These are phyloP conservation scores for Diogma glabrata DNA, from an alignment of 2,888 invertebrate genomes.

Conservation along the genomic window DNA sequence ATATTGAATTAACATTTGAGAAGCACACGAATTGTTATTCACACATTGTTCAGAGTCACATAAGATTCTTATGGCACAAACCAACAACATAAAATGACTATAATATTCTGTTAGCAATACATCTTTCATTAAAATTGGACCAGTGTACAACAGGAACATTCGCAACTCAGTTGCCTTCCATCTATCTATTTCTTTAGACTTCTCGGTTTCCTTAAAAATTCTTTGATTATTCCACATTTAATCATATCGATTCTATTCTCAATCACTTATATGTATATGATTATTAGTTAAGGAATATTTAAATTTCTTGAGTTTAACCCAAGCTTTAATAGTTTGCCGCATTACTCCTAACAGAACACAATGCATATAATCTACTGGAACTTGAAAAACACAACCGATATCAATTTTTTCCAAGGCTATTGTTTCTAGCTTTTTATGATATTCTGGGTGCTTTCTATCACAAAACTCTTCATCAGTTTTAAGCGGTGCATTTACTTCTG, in stretches of 20 bases:
- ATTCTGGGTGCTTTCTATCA: neutral
- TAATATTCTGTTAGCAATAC: neutral
- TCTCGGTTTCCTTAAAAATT: neutral
- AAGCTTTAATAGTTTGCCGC: neutral
- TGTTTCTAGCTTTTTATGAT: neutral
- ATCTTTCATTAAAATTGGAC: neutral
- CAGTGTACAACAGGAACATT: no score
- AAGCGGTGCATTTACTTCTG: neutral
- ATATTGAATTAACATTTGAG: neutral
- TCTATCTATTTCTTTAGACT: neutral
- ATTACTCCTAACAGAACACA: constrained; percentile 1
- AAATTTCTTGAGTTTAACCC: neutral
- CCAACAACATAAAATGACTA: constrained; percentile 1
- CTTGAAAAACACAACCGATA: neutral
- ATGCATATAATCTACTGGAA: neutral
- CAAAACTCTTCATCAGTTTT: neutral
- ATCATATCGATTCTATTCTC: neutral
- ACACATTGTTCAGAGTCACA: neutral
- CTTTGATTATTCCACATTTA: neutral
- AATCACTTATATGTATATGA: no score
- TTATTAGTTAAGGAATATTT: no score
- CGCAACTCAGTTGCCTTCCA: neutral
- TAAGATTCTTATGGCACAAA: neutral
- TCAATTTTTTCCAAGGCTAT: neutral
- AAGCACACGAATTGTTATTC: neutral